Conservation (phyloP, 2,797 vertebrate genomes). For the Mionectes olivaceus region DNA sequence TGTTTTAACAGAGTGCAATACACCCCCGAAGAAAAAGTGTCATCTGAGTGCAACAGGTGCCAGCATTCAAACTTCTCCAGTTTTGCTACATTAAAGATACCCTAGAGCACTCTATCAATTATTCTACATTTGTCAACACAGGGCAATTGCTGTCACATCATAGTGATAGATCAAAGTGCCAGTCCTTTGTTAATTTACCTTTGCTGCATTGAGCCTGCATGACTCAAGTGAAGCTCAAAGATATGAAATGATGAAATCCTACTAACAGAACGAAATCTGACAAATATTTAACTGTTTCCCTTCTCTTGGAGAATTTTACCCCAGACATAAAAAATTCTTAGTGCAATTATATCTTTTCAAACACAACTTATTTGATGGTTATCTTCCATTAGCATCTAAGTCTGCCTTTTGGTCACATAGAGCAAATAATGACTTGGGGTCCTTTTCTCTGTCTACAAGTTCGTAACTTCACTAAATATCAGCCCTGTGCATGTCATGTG, state of each 20-base stretch:
- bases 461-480: neutral
- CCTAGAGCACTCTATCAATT: neutral
- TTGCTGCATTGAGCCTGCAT: neutral
- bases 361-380: neutral
- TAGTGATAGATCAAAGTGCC: neutral
- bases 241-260: neutral
- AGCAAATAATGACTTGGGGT: neutral
- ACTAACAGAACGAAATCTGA: neutral
- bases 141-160: neutral
- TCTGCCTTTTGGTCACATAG: neutral
- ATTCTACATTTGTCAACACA: neutral
- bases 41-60: neutral
- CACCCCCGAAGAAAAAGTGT: neutral
- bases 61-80: neutral
- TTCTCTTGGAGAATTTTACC: neutral
- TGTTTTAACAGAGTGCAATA: neutral
- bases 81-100: neutral
- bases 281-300: neutral
- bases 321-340: neutral
- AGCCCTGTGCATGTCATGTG: neutral
- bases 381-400: neutral
- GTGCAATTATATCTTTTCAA: neutral
- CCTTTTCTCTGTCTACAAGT: neutral
- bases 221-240: neutral
- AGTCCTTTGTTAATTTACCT: neutral